Evolutionary conservation across 2,113 vertebrate species (phyloP).

Genomic region (Heloderma charlesbogerti): DNA sequence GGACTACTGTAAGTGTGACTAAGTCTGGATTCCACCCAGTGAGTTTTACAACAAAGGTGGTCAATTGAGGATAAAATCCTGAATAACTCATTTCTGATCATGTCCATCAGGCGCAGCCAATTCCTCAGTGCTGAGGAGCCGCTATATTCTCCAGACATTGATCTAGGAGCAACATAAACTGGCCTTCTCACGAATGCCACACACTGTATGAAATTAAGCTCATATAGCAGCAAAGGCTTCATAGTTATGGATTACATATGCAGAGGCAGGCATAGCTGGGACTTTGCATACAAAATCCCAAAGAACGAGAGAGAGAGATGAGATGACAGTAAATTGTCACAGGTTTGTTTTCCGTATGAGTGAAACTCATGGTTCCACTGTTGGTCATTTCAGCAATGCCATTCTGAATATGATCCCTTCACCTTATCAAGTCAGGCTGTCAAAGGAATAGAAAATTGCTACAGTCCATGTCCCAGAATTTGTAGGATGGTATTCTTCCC

Average conservation of each 20-base stretch:
- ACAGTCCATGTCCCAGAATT: too few species aligned
- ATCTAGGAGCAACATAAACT: not conserved
- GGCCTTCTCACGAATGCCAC: not conserved
- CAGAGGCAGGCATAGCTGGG: too few species aligned
- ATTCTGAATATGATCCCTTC: not conserved
- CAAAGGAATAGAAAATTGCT: not conserved
- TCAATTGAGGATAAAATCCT: not conserved
- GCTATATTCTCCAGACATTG: not conserved
- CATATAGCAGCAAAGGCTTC: too few species aligned
- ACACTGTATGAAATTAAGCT: too few species aligned
- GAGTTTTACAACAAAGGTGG: not conserved
- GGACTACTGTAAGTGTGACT: too few species aligned
- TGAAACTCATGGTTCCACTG: not conserved
- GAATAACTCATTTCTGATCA: not conserved
- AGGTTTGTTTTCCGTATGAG: too few species aligned
- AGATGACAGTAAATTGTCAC: too few species aligned
- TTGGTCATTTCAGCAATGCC: not conserved
- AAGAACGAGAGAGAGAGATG: too few species aligned
- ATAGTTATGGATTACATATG: too few species aligned
- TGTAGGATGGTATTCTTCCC: too few species aligned
- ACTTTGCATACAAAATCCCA: too few species aligned
- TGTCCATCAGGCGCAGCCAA: not conserved
- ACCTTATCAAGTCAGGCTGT: not conserved
- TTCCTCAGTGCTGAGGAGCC: not conserved
- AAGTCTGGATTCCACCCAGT: too few species aligned